A percentile compares a stretch with the other conserved stretches of the same genome.
Evolutionary conservation across 2,113 vertebrate genomes (phyloP).

Genomic region (Neolamprologus caudopunctatus): DNA sequence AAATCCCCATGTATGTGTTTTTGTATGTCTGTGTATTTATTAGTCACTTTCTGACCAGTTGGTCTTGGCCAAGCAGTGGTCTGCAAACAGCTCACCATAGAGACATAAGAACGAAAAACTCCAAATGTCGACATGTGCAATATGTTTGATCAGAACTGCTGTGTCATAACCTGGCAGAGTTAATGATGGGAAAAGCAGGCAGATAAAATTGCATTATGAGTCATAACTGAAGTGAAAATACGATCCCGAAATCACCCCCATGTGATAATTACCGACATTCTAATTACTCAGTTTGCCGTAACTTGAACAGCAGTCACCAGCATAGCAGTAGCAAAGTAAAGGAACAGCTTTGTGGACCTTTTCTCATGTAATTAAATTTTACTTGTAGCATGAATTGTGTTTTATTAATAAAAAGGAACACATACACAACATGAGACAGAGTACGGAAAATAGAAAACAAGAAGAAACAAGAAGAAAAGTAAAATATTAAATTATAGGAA

Average conservation of each 20-base stretch:
- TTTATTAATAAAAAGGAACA: not conserved
- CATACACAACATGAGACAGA: not conserved
- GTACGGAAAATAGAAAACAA: not conserved
- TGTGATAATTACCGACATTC: not conserved
- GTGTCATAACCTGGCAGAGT: not conserved
- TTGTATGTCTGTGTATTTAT: not conserved
- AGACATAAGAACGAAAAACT: not conserved
- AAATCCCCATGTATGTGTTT: not conserved
- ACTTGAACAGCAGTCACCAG: not conserved
- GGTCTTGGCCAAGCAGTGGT: not conserved
- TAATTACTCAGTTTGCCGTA: not conserved
- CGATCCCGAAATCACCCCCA: not conserved
- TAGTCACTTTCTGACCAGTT: constrained; percentile 5
- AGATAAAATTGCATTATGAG: not conserved
- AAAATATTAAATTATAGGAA: not conserved
- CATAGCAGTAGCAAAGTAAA: not conserved
- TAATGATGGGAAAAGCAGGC: not conserved
- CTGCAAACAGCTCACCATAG: not conserved
- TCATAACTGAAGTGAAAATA: not conserved
- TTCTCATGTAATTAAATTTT: not conserved
- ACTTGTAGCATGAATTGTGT: not conserved
- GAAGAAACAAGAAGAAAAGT: not conserved
- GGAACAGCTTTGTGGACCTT: not conserved
- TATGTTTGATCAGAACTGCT: not conserved
- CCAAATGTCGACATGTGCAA: not conserved